These are phyloP conservation scores for Ephestia elutella DNA, from an alignment of 1,140 invertebrate genomes.

Conservation along the genomic window DNA sequence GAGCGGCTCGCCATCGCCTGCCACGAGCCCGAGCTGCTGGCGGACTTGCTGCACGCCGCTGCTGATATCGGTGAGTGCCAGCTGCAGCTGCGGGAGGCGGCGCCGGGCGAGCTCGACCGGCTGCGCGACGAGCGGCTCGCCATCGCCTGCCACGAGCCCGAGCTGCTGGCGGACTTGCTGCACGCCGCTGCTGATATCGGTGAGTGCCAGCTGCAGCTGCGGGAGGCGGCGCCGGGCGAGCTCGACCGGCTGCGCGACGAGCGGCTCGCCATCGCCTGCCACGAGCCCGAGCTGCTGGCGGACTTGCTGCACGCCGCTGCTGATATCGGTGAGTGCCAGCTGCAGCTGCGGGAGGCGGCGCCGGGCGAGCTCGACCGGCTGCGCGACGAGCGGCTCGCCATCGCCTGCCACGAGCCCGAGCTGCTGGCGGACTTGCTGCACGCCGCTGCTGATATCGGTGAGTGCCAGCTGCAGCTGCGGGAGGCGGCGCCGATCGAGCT, in stretches of 20 bases:
- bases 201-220: constrained; percentile 39
- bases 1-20: constrained; percentile 74
- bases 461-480: constrained; percentile 42
- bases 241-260: constrained; percentile 59
- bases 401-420: constrained; percentile 75
- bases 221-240: constrained; percentile 71
- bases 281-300: constrained; percentile 73
- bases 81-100: constrained; percentile 67
- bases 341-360: constrained; percentile 68
- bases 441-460: constrained; percentile 55
- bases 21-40: constrained; percentile 74
- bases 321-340: constrained; percentile 44
- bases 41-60: constrained; percentile 53
- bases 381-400: constrained; percentile 69
- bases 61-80: constrained; percentile 47
- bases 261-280: constrained; percentile 73
- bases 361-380: constrained; percentile 57
- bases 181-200: constrained; percentile 56
- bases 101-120: constrained; percentile 55
- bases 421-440: constrained; percentile 64
- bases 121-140: constrained; percentile 69
- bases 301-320: constrained; percentile 54
- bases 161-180: constrained; percentile 66
- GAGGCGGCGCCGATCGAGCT: constrained; percentile 71
- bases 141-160: constrained; percentile 75